A percentile compares a stretch with the other conserved stretches of the same genome.
Evolutionary conservation across 1,140 invertebrate species (phyloP).

Genomic region (Pissodes strobi): DNA sequence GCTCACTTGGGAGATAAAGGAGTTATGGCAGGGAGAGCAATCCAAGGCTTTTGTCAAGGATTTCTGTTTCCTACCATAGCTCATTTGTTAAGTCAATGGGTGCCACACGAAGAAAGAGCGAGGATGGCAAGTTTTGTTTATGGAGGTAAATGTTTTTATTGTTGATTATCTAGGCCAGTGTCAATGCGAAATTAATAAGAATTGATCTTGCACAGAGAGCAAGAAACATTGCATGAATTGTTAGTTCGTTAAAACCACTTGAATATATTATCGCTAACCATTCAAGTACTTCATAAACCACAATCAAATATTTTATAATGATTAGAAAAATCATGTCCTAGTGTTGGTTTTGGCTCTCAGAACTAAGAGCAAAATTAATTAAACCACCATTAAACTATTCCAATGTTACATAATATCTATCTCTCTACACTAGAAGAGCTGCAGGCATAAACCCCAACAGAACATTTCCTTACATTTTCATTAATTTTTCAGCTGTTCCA

Average conservation of each 20-base stretch:
- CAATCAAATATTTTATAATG: no score
- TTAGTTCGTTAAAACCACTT: no score
- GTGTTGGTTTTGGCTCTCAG: no score
- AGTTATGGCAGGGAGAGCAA: constrained; percentile 65
- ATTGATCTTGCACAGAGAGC: no score
- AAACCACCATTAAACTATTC: background rate
- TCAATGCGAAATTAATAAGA: no score
- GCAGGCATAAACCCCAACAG: constrained; percentile 52
- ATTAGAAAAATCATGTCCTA: no score
- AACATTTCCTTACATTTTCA: constrained; percentile 60
- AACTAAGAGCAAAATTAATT: background rate
- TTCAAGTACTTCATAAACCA: no score
- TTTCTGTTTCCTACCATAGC: constrained; percentile 79
- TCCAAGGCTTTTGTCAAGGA: constrained; percentile 79
- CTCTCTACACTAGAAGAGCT: background rate
- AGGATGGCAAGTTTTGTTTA: constrained; percentile 63
- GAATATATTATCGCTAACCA: no score
- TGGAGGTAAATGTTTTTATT: constrained; percentile 59
- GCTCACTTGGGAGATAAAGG: constrained; percentile 61
- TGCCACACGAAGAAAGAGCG: constrained; percentile 62
- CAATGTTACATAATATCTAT: no score
- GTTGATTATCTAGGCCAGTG: no score
- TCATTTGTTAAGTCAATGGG: constrained; percentile 80
- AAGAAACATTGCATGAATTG: no score
- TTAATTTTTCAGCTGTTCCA: constrained; percentile 65